Evolutionary conservation across 2,797 vertebrate genomes (phyloP), one percentile per base, ranked within the genome.

Genomic region (Kryptopterus vitreolus): DNA sequence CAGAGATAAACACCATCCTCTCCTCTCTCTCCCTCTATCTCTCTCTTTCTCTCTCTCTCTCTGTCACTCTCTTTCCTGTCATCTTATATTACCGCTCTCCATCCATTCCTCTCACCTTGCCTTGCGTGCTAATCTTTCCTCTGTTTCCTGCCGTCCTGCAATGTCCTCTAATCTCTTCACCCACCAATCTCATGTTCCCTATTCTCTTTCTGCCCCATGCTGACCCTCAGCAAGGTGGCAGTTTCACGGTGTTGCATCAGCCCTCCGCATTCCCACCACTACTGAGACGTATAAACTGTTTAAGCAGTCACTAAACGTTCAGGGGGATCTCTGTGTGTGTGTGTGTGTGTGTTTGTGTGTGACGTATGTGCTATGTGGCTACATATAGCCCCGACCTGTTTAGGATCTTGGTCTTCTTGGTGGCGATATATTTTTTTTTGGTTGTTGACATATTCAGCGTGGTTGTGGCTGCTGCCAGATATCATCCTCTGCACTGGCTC

Each of bases 231-330:
- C 73, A 71, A 58, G 66, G 81, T 80, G 79, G 82, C 86, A 78
- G 82, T 87, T 87, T 87, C 86, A 77, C 58, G 55, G 46, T 75
- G 81, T 87, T 87, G 84, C 86, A 84, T 87, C 86, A 87, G 84
- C 74, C 75, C 68, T 72, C n/a, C n/a, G n/a, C 29, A 77, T 63
- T 38, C 70, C 79, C 79, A 75, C 48, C 79, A 22, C 70, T 3
- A n/a, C 80, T 24, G 20, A 55, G 68, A 74, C n/a, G 66, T 72
- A 65, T 62, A 24, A 71, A 81, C 72, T 77, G 59, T 78, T 63
- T 82, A 82, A 78, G 76, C 52, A 57, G 50, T 66, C 76, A 77
- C 31, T 55, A 61, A 78, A 31, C 20, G n/a, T 55, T 26, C 22
- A 31, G 52, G 61, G 24, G 29, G n/a, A n/a, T n/a, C 24, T 58